These are phyloP conservation scores for Tipula vernalis DNA, from an alignment of 2,888 invertebrate species.

Conservation along the genomic window DNA sequence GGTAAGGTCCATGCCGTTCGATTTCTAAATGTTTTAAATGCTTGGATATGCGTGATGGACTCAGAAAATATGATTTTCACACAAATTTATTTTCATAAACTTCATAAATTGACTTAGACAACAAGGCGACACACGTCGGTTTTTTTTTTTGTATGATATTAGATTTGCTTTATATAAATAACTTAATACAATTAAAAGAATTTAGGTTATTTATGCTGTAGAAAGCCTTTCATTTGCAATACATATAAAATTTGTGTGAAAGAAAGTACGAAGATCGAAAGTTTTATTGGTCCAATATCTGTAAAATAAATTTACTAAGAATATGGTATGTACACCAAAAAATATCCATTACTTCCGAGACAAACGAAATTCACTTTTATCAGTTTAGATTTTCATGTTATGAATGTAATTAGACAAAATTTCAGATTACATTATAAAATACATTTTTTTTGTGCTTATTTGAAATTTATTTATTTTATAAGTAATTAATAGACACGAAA, in stretches of 20 bases:
- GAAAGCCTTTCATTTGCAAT: not conserved
- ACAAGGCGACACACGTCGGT: not conserved
- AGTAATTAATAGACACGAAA: no score
- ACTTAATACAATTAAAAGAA: not conserved
- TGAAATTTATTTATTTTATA: no score
- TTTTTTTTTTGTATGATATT: not conserved
- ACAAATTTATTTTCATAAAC: not conserved
- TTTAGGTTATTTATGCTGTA: not conserved
- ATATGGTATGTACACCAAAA: not conserved
- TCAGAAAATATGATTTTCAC: not conserved
- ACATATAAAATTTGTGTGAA: not conserved
- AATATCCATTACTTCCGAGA: not conserved
- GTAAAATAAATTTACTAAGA: not conserved
- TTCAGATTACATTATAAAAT: no score
- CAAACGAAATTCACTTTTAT: not conserved
- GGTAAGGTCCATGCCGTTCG: not conserved
- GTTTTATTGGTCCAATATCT: not conserved
- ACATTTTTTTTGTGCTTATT: no score
- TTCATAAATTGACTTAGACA: not conserved
- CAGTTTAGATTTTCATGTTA: not conserved
- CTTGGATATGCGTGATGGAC: not conserved
- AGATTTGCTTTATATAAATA: not conserved
- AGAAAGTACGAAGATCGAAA: not conserved
- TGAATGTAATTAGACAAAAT: no score
- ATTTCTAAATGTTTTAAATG: not conserved